Conservation (phyloP, 2,797 vertebrate species). For the Labroides dimidiatus region DNA sequence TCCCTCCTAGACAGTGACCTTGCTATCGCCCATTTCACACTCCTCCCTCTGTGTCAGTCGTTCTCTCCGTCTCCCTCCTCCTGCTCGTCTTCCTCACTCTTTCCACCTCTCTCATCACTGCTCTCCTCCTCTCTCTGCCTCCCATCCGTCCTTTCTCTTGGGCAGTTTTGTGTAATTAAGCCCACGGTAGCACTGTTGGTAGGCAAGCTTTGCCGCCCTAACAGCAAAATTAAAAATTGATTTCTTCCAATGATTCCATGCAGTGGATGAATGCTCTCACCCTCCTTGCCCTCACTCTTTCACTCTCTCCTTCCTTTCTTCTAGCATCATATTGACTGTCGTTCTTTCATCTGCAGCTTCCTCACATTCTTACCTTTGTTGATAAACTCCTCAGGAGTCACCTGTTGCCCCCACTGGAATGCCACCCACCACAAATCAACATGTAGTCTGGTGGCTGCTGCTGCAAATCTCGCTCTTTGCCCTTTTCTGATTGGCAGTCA, state of each 20-base stretch:
- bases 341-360: slow-evolving; percentile 30
- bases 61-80: slow-evolving; percentile 9
- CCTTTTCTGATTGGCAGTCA: not conserved
- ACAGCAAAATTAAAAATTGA: slow-evolving; percentile 86
- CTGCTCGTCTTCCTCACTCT: slow-evolving; percentile 32
- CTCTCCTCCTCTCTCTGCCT: slow-evolving; percentile 25
- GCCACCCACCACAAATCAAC: slow-evolving; percentile 4
- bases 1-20: slow-evolving; percentile 70
- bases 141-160: slow-evolving; percentile 59
- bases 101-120: slow-evolving; percentile 40
- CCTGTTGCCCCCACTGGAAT: not conserved
- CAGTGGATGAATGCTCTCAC: slow-evolving; percentile 61
- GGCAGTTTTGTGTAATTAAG: slow-evolving; percentile 81
- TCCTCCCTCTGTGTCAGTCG: slow-evolving; percentile 39
- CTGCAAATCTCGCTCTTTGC: slow-evolving; percentile 7
- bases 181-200: slow-evolving; percentile 62
- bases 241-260: slow-evolving; percentile 78
- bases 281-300: slow-evolving; percentile 38
- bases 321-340: slow-evolving; percentile 52
- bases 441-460: slow-evolving; percentile 11
- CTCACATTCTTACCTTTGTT: slow-evolving; percentile 44
- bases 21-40: slow-evolving; percentile 69
- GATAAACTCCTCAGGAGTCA: slow-evolving; percentile 37
- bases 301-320: slow-evolving; percentile 27
- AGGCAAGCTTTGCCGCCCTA: slow-evolving; percentile 71